A percentile compares a stretch with the other conserved stretches of the same genome.
These are phyloP conservation scores for Oceanites oceanicus DNA, from an alignment of 2,113 vertebrate genomes.

Conservation along the genomic window DNA sequence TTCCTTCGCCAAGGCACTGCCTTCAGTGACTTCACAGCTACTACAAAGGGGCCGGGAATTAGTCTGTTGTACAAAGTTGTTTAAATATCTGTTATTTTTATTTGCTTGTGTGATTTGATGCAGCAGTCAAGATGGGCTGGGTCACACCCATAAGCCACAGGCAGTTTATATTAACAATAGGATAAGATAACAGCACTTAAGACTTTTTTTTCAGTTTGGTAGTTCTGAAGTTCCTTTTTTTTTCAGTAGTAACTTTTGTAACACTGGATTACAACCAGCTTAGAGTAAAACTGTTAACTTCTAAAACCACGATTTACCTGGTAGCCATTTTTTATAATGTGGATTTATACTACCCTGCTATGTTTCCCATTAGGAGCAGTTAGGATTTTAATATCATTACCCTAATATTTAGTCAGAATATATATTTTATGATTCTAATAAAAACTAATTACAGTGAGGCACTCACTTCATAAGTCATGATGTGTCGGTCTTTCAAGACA, in stretches of 20 bases:
- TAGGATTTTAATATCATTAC: neutral
- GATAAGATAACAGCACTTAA: neutral
- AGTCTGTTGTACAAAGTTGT: neutral
- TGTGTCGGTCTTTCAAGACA: neutral
- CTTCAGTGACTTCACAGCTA: neutral
- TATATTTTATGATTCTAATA: slow-evolving; percentile 5
- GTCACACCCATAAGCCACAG: neutral
- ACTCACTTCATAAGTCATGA: neutral
- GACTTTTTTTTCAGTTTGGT: neutral
- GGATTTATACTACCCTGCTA: neutral
- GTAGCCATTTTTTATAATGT: neutral
- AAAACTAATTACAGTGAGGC: neutral
- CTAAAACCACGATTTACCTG: neutral
- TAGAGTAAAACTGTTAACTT: neutral
- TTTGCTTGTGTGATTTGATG: neutral
- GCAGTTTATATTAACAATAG: neutral
- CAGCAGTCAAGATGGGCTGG: neutral
- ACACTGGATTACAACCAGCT: neutral
- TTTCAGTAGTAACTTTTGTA: neutral
- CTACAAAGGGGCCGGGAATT: neutral
- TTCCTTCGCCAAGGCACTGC: neutral
- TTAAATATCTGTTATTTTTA: neutral
- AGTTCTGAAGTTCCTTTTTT: neutral
- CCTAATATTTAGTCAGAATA: slow-evolving; percentile 9
- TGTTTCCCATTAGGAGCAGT: neutral